phyloP scores from a whole-genome alignment of 2,113 vertebrate species.

The Pelobates fuscus region DNA sequence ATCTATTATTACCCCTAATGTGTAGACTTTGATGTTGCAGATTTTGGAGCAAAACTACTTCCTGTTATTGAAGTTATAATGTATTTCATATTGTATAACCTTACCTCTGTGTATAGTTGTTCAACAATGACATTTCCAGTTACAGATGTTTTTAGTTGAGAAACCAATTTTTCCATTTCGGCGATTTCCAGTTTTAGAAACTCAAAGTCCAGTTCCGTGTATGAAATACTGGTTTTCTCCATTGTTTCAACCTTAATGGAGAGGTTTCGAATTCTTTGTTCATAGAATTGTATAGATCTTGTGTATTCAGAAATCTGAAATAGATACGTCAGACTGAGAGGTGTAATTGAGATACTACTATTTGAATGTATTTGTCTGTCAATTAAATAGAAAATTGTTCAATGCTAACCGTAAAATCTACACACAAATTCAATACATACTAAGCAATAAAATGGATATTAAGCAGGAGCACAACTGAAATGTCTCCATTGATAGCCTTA shows the following conservation, averaged over 20 bases:
- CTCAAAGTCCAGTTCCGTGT: constrained; percentile 68
- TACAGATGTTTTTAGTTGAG: constrained; percentile 63
- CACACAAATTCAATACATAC: too few species aligned
- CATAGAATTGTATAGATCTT: constrained; percentile 67
- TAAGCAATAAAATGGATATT: too few species aligned
- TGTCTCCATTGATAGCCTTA: too few species aligned
- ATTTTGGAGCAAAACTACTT: too few species aligned
- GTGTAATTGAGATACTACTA: background rate
- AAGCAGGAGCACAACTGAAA: too few species aligned
- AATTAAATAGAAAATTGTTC: too few species aligned
- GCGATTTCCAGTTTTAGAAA: constrained; percentile 70
- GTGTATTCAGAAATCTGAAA: constrained; percentile 75
- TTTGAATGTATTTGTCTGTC: too few species aligned
- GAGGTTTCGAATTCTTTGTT: constrained; percentile 71
- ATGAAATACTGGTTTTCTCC: constrained; percentile 67
- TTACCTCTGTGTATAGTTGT: constrained; percentile 71
- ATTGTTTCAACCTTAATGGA: constrained; percentile 70
- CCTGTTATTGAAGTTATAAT: too few species aligned
- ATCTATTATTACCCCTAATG: too few species aligned
- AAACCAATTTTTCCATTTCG: constrained; percentile 68
- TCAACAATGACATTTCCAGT: constrained; percentile 64
- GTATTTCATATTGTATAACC: constrained; percentile 16
- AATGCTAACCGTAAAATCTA: too few species aligned
- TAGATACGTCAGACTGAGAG: constrained; percentile 20
- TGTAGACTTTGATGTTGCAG: too few species aligned